Base-by-base conservation (phyloP, 2,113 vertebrate genomes). In the Poeciliopsis prolifica region DNA sequence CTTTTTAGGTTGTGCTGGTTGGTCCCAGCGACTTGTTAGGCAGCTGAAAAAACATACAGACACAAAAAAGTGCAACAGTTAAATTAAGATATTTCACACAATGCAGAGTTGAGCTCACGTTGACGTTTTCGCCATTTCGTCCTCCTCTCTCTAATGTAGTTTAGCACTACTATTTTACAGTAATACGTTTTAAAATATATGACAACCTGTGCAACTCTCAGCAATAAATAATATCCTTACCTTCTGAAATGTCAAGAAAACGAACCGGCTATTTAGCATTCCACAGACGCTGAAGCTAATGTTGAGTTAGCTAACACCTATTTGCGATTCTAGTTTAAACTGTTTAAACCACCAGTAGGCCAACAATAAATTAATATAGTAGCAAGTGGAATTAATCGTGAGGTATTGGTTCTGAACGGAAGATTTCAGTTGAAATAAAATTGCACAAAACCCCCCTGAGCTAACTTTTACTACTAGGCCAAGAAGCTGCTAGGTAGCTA, bases 11-110 rank as follows among this genome's bases (percentile, higher is more conserved):
- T 91, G 92, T 10, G 93, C 91, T 40, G 92, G 82, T 60, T 94
- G 90, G 79, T 95, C 94, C 94, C 94, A 95, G 66, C 94, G 85
- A 77, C 94, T 94, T 80, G 78, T 89, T 69, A 94, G 75, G 79
- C 94, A 95, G 84, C 94, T 95, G 22, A 14, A 30, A 44, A 67
- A 42, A 61, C 2, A 65, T 2, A 29, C 28, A 26, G 19, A 31
- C 13, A 30, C 9, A 62, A 9, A 26, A 68, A 28, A 2, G 15
- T 68, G 29, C 7, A 40, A 26, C 40, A 5, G n/a, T 37, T 3
- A 26, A 1, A 42, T 5, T 31, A 10, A 17, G 44, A 51, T 7
- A 8, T 58, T 15, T 42, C 3, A 42, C 4, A 42, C 14, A 42
- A 58, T 31, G 26, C 48, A 26, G 37, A n/a, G 44, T 66, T 17